A percentile compares a stretch with the other conserved stretches of the same genome.
These are phyloP conservation scores for Rattus norvegicus DNA, from an alignment of 2,113 vertebrate species.

Conservation along the genomic window DNA sequence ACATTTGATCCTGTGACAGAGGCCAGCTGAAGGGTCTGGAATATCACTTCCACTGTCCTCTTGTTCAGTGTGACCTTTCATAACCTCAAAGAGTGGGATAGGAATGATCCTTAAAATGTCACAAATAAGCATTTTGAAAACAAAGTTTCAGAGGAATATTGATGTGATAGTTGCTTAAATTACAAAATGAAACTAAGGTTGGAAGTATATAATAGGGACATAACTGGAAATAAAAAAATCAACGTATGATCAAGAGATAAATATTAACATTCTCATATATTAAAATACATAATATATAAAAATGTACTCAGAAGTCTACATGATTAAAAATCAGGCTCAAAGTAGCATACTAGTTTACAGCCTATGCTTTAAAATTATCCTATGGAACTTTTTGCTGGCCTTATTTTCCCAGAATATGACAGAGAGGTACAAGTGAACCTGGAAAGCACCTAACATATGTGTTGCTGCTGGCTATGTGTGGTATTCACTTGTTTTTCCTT, in stretches of 20 bases:
- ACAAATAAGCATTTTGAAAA: not conserved
- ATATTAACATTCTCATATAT: not conserved
- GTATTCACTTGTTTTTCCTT: not conserved
- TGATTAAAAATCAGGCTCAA: not conserved
- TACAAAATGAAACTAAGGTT: not conserved
- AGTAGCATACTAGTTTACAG: not conserved
- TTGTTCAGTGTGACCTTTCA: not conserved
- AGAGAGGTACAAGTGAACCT: not conserved
- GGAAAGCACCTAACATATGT: not conserved
- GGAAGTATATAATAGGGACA: not conserved
- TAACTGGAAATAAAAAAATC: not conserved
- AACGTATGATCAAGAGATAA: not conserved
- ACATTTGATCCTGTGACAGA: not conserved
- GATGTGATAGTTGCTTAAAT: slow-evolving; percentile 25
- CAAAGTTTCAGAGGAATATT: not conserved
- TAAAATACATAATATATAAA: not conserved
- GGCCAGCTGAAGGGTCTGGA: not conserved
- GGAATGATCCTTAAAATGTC: not conserved
- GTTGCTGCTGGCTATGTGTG: not conserved
- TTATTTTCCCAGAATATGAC: not conserved
- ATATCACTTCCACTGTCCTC: not conserved
- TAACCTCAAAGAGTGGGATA: not conserved
- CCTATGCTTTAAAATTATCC: not conserved
- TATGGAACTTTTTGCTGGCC: not conserved
- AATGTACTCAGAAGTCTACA: not conserved